Evolutionary conservation across 2,113 vertebrate species (phyloP), one percentile per base, ranked within the genome.

Genomic region (Noctilio leporinus): DNA sequence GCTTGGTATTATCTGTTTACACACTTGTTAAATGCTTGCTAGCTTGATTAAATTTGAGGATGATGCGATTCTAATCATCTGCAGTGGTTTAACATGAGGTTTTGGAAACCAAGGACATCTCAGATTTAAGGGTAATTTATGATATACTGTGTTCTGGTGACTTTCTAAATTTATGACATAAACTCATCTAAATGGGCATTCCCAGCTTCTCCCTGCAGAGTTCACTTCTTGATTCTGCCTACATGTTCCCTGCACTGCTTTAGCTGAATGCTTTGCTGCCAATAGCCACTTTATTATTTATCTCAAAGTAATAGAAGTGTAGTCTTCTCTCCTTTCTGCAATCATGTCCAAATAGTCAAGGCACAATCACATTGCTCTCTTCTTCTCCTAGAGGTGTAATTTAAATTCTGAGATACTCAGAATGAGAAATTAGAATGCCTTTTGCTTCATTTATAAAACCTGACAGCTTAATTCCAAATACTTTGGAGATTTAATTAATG

Each of bases 391-490:
- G 65, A 96, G 72, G n/a, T 96, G 28, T 89, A 93, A 96, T 97
- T 95, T 96, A 95, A 94, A 95, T 95, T 96, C 81, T 59, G 30
- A 45, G 93, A 91, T 76, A 92, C 73, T 86, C 62, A 84, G 87
- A 82, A 97, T 83, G 73, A 95, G 94, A 91, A 95, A 97, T 96
- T 96, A 95, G 82, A 97, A 95, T 86, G 93, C 16, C 28, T 96
- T 97, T 95, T 78, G 84, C 67, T 96, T 93, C 97, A 90, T 97
- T 96, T 97, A 96, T 96, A 96, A 97, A 96, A 92, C 87, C 85
- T 97, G 97, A 97, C 90, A 97, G 82, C 90, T 96, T 97, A 97
- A 97, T 97, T 96, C 77, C 76, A 95, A 94, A 97, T 90, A 80
- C 77, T 96, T 77, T 86, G 92, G 93, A 90, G 90, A 95, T 96